A percentile compares a stretch with the other conserved stretches of the same genome.
Conservation (phyloP, 2,113 vertebrate genomes). For the Antechinus flavipes region DNA sequence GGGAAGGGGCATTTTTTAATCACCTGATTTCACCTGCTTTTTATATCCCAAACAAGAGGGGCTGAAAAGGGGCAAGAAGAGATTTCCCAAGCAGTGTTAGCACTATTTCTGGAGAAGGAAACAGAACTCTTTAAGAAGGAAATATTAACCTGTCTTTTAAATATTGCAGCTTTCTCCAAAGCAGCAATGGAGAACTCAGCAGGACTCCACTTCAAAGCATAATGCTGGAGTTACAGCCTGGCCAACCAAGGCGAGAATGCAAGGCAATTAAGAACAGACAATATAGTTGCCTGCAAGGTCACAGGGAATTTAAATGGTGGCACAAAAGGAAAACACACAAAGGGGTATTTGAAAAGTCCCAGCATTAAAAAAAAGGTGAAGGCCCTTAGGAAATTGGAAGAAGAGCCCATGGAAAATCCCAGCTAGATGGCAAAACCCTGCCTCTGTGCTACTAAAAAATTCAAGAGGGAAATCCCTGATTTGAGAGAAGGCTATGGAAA, state of each 20-base stretch:
- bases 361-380: neutral
- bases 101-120: neutral
- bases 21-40: neutral
- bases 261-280: neutral
- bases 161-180: neutral
- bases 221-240: rapidly evolving
- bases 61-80: neutral
- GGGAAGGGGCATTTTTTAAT: neutral
- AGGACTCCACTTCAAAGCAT: neutral
- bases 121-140: neutral
- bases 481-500: neutral
- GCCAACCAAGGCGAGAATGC: neutral
- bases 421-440: neutral
- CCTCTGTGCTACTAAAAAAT: neutral
- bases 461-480: neutral
- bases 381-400: neutral
- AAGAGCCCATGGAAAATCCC: no score
- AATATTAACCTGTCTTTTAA: neutral
- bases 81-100: neutral
- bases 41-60: neutral
- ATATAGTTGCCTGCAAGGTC: neutral
- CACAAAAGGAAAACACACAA: neutral
- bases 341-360: neutral
- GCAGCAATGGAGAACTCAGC: neutral
- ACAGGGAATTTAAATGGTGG: neutral